Percentiles rank a stretch among this genome's conserved stretches.
Conservation (phyloP, 2,797 vertebrate species). For the Betta splendens region DNA sequence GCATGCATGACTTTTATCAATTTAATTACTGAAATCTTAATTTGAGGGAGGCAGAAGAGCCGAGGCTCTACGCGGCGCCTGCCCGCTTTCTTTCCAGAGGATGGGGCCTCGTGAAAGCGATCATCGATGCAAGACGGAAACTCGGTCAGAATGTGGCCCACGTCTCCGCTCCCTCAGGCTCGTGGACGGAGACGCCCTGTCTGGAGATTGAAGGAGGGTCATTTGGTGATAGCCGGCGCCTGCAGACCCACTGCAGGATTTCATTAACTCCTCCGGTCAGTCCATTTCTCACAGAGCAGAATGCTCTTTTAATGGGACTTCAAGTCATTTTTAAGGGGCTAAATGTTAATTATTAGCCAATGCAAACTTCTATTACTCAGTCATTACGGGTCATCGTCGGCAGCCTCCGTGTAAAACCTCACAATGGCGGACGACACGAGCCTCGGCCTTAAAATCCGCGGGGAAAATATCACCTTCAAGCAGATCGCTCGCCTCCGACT, state of each 20-base stretch:
- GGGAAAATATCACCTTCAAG: slow-evolving; percentile 66
- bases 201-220: slow-evolving; percentile 66
- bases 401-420: slow-evolving; percentile 35
- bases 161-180: slow-evolving; percentile 59
- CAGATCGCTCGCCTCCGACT: slow-evolving; percentile 54
- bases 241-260: slow-evolving; percentile 64
- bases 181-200: slow-evolving; percentile 41
- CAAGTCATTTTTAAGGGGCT: slow-evolving; percentile 63
- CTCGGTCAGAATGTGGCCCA: slow-evolving; percentile 59
- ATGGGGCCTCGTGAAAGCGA: slow-evolving; percentile 63
- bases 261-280: slow-evolving; percentile 72
- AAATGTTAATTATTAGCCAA: slow-evolving; percentile 71
- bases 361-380: slow-evolving; percentile 56
- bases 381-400: slow-evolving; percentile 65
- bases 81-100: slow-evolving; percentile 48
- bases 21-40: slow-evolving; percentile 85
- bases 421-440: slow-evolving; percentile 40
- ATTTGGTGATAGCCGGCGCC: slow-evolving; percentile 56
- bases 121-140: slow-evolving; percentile 59
- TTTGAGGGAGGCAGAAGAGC: slow-evolving; percentile 65
- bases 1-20: slow-evolving; percentile 81
- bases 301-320: slow-evolving; percentile 61
- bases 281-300: slow-evolving; percentile 61
- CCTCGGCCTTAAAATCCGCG: slow-evolving; percentile 48
- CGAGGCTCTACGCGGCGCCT: slow-evolving; percentile 51